Evolutionary conservation across 2,113 vertebrate genomes (phyloP).

Genomic region (Agapornis roseicollis): DNA sequence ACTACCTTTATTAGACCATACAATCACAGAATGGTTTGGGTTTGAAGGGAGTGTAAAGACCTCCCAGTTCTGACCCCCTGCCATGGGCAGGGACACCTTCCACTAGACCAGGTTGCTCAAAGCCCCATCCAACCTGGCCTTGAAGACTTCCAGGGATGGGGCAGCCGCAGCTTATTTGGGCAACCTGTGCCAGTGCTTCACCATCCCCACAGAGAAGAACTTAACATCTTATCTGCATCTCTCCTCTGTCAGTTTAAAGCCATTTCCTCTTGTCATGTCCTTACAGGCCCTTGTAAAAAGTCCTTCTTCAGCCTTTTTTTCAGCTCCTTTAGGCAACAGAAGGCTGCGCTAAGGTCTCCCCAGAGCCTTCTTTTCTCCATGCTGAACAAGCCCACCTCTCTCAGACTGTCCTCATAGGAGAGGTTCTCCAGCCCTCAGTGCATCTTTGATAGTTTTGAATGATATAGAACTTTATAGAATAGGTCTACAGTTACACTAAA

Average conservation of each 20-base stretch:
- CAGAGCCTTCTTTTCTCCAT: not conserved
- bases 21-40: not conserved
- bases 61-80: not conserved
- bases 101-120: not conserved
- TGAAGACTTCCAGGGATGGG: not conserved
- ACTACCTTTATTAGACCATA: not conserved
- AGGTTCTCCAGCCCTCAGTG: not conserved
- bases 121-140: not conserved
- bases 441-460: not conserved
- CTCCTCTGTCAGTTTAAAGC: not conserved
- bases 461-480: not conserved
- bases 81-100: not conserved
- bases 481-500: not conserved
- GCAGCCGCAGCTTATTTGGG: not conserved
- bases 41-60: not conserved
- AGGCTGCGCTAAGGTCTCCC: not conserved
- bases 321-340: not conserved
- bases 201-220: not conserved
- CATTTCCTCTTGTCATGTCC: not conserved
- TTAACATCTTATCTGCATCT: not conserved
- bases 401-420: not conserved
- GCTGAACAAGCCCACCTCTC: not conserved
- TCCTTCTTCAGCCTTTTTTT: not conserved
- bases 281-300: not conserved
- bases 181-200: not conserved